Percentiles rank a stretch among this genome's conserved stretches.
phyloP scores from a whole-genome alignment of 2,113 vertebrate genomes.

The Aphyosemion australe region DNA sequence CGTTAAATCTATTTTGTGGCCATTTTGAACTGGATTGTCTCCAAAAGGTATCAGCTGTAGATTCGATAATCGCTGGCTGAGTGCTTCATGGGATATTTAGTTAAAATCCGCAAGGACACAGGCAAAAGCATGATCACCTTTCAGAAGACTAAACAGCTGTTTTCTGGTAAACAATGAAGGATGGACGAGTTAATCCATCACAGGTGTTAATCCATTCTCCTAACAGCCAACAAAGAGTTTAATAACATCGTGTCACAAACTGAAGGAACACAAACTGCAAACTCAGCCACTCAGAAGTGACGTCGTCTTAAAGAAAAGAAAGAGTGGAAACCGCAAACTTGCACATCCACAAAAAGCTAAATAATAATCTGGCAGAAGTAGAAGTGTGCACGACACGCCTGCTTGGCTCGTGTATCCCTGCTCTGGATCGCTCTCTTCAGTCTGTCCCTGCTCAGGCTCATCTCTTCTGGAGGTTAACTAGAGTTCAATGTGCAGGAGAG shows the following conservation, averaged over 20 bases:
- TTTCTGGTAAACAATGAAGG: neutral
- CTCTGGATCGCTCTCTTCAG: neutral
- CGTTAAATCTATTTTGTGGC: no score
- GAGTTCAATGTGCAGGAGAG: constrained; percentile 71
- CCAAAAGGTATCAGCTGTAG: no score
- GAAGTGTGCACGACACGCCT: neutral
- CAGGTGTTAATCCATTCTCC: neutral
- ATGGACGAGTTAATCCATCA: neutral
- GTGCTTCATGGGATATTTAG: no score
- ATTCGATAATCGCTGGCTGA: no score
- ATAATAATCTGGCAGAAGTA: neutral
- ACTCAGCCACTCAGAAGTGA: neutral
- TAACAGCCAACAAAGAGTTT: neutral
- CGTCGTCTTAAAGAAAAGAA: neutral
- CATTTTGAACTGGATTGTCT: no score
- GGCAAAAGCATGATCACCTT: no score
- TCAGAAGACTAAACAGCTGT: neutral
- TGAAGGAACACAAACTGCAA: constrained; percentile 1
- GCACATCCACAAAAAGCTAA: neutral
- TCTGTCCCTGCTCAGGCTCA: constrained; percentile 50
- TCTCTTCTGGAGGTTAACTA: constrained; percentile 57
- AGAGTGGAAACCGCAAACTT: neutral
- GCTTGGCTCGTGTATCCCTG: neutral
- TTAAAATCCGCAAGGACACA: no score
- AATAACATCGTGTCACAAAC: neutral